These are phyloP conservation scores for Pangasius larnaudii DNA, from an alignment of 2,797 vertebrate species.

Conservation along the genomic window DNA sequence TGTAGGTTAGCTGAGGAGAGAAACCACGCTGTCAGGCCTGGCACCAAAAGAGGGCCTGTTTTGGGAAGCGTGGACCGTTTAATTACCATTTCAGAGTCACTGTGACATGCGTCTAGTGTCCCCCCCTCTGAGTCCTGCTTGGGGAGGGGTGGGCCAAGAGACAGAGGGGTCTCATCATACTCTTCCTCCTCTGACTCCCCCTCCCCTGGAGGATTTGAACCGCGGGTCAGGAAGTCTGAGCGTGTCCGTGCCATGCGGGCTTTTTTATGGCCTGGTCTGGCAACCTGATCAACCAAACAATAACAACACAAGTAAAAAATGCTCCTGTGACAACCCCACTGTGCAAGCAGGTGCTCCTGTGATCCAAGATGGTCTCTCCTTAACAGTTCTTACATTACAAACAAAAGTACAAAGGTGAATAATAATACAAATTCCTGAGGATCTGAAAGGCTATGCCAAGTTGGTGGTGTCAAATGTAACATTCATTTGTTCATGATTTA, in stretches of 20 bases:
- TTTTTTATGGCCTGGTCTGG: constrained; percentile 94
- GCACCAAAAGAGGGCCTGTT: not conserved
- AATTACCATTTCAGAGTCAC: constrained; percentile 99
- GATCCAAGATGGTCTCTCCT: not conserved
- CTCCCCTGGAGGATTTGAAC: constrained; percentile 86
- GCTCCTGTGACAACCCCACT: constrained; percentile 1
- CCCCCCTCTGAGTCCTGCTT: constrained; percentile 64
- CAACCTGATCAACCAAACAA: constrained; percentile 82
- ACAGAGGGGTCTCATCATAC: constrained; percentile 78
- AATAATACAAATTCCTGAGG: not conserved
- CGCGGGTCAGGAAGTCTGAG: constrained; percentile 99
- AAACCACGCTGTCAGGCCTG: constrained; percentile 26
- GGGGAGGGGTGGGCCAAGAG: constrained; percentile 84
- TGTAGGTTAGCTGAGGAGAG: constrained; percentile 52
- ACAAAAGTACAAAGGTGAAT: constrained; percentile 4
- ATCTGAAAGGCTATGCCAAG: constrained; percentile 17
- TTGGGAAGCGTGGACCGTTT: constrained; percentile 30
- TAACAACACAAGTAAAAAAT: constrained; percentile 49
- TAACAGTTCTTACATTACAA: constrained; percentile 17
- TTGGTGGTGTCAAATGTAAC: constrained; percentile 9
- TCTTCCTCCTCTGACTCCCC: constrained; percentile 95
- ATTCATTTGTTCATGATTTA: not conserved
- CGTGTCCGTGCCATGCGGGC: constrained; percentile 99
- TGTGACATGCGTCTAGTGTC: constrained; percentile 91
- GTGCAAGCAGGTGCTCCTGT: constrained; percentile 12